Evolutionary conservation across 1,140 invertebrate genomes (phyloP).

Genomic region (Caenorhabditis briggsae): DNA sequence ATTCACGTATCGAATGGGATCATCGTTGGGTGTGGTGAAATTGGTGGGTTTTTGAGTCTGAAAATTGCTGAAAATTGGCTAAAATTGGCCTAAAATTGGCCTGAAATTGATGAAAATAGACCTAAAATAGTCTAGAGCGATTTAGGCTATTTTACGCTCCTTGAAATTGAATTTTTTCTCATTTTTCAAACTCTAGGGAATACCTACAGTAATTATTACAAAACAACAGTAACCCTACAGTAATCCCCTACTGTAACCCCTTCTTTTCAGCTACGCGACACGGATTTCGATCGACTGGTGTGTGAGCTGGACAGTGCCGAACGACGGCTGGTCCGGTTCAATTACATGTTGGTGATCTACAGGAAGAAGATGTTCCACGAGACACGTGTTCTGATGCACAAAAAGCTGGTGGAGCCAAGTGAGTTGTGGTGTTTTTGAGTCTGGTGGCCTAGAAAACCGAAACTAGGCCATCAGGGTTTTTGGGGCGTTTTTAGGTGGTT

Average conservation of each 20-base stretch:
- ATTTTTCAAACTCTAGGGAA: not conserved
- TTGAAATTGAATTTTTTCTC: too few species aligned
- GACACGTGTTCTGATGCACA: conserved; percentile 54
- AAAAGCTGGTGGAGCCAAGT: conserved; percentile 49
- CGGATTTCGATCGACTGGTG: conserved; percentile 50
- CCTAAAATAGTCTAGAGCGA: too few species aligned
- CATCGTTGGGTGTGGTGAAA: conserved; percentile 59
- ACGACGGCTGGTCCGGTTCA: conserved; percentile 56
- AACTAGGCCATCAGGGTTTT: too few species aligned
- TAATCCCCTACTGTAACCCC: not conserved
- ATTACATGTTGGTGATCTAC: conserved; percentile 63
- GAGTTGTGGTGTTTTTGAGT: not conserved
- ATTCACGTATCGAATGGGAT: conserved; percentile 62
- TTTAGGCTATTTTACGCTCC: not conserved
- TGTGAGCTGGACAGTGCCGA: conserved; percentile 59
- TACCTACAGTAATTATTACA: not conserved
- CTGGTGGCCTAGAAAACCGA: not conserved
- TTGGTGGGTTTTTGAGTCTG: conserved; percentile 11
- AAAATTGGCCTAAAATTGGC: too few species aligned
- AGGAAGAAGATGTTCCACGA: conserved; percentile 61
- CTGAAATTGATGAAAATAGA: too few species aligned
- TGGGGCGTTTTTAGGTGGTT: not conserved
- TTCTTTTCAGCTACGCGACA: conserved; percentile 38
- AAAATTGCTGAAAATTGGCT: not conserved
- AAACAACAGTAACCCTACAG: not conserved